Conservation (phyloP, 2,797 vertebrate genomes). For the Delichon dasypus region DNA sequence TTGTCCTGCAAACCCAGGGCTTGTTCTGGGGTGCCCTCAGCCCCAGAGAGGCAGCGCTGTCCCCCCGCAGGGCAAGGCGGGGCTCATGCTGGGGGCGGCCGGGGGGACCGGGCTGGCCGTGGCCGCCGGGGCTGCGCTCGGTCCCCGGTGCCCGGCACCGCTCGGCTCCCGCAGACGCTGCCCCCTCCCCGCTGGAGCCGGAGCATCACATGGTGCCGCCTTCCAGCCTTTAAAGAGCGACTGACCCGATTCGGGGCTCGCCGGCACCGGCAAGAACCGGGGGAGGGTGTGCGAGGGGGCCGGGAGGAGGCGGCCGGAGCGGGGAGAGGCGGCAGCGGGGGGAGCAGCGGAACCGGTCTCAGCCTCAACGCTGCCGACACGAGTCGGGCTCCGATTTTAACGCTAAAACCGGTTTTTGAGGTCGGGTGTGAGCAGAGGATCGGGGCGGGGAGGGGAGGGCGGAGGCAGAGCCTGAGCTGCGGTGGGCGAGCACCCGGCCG, state of each 20-base stretch:
- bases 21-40: not conserved
- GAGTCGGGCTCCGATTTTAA: not conserved
- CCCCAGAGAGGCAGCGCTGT: not conserved
- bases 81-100: not conserved
- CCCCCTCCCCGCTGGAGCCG: not conserved
- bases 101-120: not conserved
- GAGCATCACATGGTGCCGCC: constrained; percentile 50
- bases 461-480: not conserved
- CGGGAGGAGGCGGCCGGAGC: not conserved
- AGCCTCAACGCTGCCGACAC: not conserved
- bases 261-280: not conserved
- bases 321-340: not conserved
- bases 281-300: not conserved
- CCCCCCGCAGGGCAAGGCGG: not conserved
- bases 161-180: not conserved
- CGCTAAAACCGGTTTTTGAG: not conserved
- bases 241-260: not conserved
- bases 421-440: not conserved
- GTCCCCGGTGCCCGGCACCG: not conserved
- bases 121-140: not conserved
- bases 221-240: constrained; percentile 31
- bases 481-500: not conserved
- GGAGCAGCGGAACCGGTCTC: not conserved
- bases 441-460: not conserved
- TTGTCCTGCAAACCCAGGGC: not conserved